Evolutionary conservation across 2,888 invertebrate species (phyloP).

Genomic region (Aphrophora alni): DNA sequence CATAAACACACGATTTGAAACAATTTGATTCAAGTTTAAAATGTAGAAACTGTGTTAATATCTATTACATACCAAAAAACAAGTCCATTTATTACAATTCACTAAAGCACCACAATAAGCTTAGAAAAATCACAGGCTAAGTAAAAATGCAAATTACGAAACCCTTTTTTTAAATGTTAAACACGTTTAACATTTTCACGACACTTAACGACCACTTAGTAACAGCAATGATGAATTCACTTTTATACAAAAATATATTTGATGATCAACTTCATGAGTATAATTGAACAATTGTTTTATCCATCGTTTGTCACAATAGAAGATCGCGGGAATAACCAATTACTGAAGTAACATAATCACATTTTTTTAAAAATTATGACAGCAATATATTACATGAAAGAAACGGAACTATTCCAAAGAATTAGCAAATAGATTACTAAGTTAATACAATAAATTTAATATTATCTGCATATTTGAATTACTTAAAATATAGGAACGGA

Average conservation of each 20-base stretch:
- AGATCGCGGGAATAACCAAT: not conserved
- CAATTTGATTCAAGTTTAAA: not conserved
- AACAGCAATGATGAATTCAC: not conserved
- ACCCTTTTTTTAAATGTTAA: not conserved
- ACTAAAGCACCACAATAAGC: slow-evolving; percentile 6
- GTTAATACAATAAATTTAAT: not conserved
- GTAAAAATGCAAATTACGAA: not conserved
- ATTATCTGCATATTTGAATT: not conserved
- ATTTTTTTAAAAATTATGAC: not conserved
- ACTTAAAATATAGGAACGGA: not conserved
- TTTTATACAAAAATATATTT: not conserved
- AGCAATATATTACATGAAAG: not conserved
- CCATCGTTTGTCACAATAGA: not conserved
- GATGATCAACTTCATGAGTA: not conserved
- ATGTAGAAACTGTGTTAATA: not conserved
- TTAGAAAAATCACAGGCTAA: not conserved
- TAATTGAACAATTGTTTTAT: not conserved
- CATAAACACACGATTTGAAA: slow-evolving; percentile 19
- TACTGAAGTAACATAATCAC: not conserved
- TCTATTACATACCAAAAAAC: not conserved
- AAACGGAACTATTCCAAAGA: not conserved
- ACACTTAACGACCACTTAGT: not conserved
- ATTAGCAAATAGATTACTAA: not conserved
- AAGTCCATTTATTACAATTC: not conserved
- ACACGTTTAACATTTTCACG: not conserved